Evolutionary conservation across 2,888 invertebrate genomes (phyloP), one percentile per base, ranked within the genome.

Genomic region (Andrena hattorfiana): DNA sequence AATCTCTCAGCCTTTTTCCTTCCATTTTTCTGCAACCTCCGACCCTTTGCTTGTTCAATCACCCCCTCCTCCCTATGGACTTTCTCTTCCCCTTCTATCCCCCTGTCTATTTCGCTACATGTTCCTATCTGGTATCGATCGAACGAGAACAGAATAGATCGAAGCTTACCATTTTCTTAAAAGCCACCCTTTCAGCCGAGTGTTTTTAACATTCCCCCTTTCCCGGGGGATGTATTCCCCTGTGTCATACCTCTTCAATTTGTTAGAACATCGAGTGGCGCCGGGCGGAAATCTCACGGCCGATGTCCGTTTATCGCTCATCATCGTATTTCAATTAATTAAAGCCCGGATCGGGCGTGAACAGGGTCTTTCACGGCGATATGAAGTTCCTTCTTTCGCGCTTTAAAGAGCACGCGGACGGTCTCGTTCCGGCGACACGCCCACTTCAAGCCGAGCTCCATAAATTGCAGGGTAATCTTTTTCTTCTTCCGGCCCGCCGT

Each of bases 381-480:
- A 59, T 23, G 56, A 42, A 54, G 54, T 54, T 51, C n/a, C 35
- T 10, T 23, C n/a, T 76, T 63, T 77, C 35, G 23, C 66, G 49
- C 60, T 51, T 72, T 28, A 23, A 28, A 30, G 42, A 56, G 26
- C 32, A 48, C 26, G 16, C n/a, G 79, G 62, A 67, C 62, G 63
- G 59, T 68, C 30, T 54, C 68, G 66, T 51, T 35, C 70, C 64
- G 78, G 64, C 30, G 79, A 54, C 70, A 71, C 80, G 48, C 66
- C 79, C 79, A 62, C 80, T 66, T 72, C 42, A 26, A 56, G 62
- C 23, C 5, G 26, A 20, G 54, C 71, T 81, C 62, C 79, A 72
- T 72, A 81, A 81, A 81, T 78, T 81, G 80, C 80, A 78, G 48
- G 79, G 79, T 78, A 81, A 81, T 81, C 79, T 78, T 78, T 81